Evolutionary conservation across 2,797 vertebrate genomes (phyloP).

Genomic region (Cirrhinus molitorella): DNA sequence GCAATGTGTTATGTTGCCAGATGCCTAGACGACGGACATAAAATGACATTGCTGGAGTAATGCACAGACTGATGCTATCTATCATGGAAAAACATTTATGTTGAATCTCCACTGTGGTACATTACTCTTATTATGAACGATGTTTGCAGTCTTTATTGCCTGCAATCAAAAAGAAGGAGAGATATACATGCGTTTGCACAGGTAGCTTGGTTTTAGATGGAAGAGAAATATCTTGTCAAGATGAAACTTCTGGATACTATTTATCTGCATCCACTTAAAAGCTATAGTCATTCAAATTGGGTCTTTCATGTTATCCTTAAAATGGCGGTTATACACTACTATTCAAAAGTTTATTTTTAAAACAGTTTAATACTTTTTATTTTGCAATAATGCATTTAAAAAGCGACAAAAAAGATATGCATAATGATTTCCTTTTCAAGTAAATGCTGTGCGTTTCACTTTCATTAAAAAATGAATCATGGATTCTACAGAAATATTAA

Average conservation of each 20-base stretch:
- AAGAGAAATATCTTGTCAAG: background rate
- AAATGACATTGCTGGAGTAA: slow-evolving; percentile 64
- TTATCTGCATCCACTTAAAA: slow-evolving; percentile 16
- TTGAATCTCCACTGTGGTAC: slow-evolving; percentile 36
- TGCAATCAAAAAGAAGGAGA: slow-evolving; percentile 22
- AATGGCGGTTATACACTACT: too few relatives aligned
- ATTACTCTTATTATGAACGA: slow-evolving; percentile 50
- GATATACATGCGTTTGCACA: slow-evolving; percentile 1
- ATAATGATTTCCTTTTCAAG: background rate
- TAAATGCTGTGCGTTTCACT: background rate
- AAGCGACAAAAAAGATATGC: background rate
- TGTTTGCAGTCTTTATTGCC: slow-evolving; percentile 42
- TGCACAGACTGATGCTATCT: slow-evolving; percentile 51
- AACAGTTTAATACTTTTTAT: background rate
- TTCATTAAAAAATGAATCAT: background rate
- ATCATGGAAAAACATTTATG: slow-evolving; percentile 53
- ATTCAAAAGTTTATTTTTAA: background rate
- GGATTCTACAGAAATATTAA: too few relatives aligned
- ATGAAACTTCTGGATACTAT: background rate
- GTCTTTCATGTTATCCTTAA: background rate
- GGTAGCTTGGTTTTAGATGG: slow-evolving; percentile 30
- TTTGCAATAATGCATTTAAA: background rate
- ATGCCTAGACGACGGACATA: slow-evolving; percentile 54
- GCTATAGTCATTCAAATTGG: background rate
- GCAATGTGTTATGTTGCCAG: slow-evolving; percentile 59